These are phyloP conservation scores for Sycophila sp. DNA, from an alignment of 1,140 invertebrate species.

Conservation along the genomic window DNA sequence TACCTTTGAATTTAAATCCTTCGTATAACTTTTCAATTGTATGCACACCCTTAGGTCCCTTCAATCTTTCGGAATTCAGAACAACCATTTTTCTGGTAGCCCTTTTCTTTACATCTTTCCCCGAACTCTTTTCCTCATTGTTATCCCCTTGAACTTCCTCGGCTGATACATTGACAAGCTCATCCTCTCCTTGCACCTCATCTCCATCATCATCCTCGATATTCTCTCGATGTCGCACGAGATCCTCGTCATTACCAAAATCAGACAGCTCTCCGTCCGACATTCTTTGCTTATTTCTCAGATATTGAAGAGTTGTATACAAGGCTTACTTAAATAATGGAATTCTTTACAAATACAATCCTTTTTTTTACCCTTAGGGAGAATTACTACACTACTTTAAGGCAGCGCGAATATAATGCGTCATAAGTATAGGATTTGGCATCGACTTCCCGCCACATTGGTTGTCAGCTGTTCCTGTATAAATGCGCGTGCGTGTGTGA, in stretches of 20 bases:
- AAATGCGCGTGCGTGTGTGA: too few relatives aligned
- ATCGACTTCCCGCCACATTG: constrained; percentile 22
- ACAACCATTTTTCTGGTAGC: constrained; percentile 69
- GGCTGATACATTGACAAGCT: constrained; percentile 18
- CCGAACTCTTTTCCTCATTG: constrained; percentile 25
- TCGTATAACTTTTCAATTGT: constrained; percentile 82
- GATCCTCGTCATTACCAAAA: constrained; percentile 42
- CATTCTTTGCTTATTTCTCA: too few relatives aligned
- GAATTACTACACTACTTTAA: too few relatives aligned
- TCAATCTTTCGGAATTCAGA: constrained; percentile 77
- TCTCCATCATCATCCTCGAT: constrained; percentile 21
- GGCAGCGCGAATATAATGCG: too few relatives aligned
- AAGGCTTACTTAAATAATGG: too few relatives aligned
- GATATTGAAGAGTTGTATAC: too few relatives aligned
- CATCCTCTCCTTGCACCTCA: constrained; percentile 9
- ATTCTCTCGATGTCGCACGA: constrained; percentile 48
- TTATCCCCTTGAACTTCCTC: constrained; percentile 40
- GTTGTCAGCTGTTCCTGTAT: constrained; percentile 16
- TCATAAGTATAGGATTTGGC: too few relatives aligned
- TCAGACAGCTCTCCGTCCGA: constrained; percentile 32
- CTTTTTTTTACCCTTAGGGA: too few relatives aligned
- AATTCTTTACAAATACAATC: too few relatives aligned
- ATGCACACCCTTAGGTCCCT: constrained; percentile 80
- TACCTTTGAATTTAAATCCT: constrained; percentile 85
- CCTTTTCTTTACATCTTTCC: constrained; percentile 52